Percentiles rank a stretch among this genome's conserved stretches.
Evolutionary conservation across 2,888 invertebrate species (phyloP).

Genomic region (Troglohyphantes excavatus): DNA sequence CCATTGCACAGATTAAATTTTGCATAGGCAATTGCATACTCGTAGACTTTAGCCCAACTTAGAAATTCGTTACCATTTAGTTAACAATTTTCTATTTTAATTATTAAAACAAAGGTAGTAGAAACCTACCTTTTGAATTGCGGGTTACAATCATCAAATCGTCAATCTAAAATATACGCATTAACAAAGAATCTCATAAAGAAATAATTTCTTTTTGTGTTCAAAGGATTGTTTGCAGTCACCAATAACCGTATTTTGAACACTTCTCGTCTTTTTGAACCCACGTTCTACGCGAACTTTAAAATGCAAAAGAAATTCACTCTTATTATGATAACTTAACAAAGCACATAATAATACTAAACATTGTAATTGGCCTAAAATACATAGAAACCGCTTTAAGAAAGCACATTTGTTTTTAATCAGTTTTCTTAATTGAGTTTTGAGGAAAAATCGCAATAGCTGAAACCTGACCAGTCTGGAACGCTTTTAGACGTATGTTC

Average conservation of each 20-base stretch:
- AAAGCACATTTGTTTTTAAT: too few species aligned
- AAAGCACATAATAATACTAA: too few species aligned
- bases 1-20: constrained; percentile 69
- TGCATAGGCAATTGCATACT: constrained; percentile 68
- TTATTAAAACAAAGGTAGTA: constrained; percentile 62
- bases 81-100: constrained; percentile 60
- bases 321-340: too few species aligned
- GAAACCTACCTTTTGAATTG: constrained; percentile 76
- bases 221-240: constrained; percentile 32
- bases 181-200: constrained; percentile 32
- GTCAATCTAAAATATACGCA: constrained; percentile 62
- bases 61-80: constrained; percentile 70
- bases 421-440: neutral
- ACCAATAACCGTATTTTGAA: constrained; percentile 5
- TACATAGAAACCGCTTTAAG: too few species aligned
- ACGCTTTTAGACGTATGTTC: neutral
- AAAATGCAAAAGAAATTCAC: too few species aligned
- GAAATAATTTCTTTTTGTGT: constrained; percentile 12
- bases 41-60: constrained; percentile 68
- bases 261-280: neutral
- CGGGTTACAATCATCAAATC: constrained; percentile 76
- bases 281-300: too few species aligned
- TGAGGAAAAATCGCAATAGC: neutral
- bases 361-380: too few species aligned
- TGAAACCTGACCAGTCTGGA: neutral